Percentiles rank a stretch among this genome's conserved stretches.
These are phyloP conservation scores for Forbesichthys papilliferus DNA, from an alignment of 2,113 vertebrate genomes.

Conservation along the genomic window DNA sequence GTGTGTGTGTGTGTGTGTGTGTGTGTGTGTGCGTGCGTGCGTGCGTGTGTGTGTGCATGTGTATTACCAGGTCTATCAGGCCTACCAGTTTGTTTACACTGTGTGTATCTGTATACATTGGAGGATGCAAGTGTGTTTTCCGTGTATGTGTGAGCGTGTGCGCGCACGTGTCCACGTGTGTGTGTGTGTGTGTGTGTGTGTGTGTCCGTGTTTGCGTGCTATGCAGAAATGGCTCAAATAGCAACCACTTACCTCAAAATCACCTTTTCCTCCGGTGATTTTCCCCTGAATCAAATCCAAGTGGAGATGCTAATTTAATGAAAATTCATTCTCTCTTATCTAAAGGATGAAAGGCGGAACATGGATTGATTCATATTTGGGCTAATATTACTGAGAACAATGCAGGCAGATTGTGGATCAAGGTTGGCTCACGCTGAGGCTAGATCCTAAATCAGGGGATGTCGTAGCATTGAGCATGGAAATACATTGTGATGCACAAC, in stretches of 20 bases:
- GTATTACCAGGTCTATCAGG: background rate
- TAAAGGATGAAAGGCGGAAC: conserved; percentile 41
- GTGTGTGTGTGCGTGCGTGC: no score
- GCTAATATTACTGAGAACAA: conserved; percentile 49
- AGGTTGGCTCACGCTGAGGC: conserved; percentile 47
- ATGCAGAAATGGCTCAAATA: conserved; percentile 4
- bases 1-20: no score
- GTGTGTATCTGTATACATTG: background rate
- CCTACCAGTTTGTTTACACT: conserved; percentile 14
- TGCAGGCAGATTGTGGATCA: conserved; percentile 42
- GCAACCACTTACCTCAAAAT: conserved; percentile 5
- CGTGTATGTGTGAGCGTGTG: background rate
- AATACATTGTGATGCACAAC: conserved; percentile 4
- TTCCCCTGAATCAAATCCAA: conserved; percentile 44
- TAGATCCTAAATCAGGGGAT: conserved; percentile 28
- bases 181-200: background rate
- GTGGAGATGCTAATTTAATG: conserved; percentile 42
- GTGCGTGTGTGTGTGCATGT: no score
- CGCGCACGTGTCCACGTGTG: no score
- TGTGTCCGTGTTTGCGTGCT: background rate
- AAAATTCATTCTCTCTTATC: conserved; percentile 41
- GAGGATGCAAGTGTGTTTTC: background rate
- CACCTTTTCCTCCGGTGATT: conserved; percentile 38
- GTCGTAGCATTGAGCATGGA: conserved; percentile 26
- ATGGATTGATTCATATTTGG: conserved; percentile 49